A percentile compares a stretch with the other conserved stretches of the same genome.
These are phyloP conservation scores for Agrotis ipsilon DNA, from an alignment of 2,888 invertebrate species.

Conservation along the genomic window DNA sequence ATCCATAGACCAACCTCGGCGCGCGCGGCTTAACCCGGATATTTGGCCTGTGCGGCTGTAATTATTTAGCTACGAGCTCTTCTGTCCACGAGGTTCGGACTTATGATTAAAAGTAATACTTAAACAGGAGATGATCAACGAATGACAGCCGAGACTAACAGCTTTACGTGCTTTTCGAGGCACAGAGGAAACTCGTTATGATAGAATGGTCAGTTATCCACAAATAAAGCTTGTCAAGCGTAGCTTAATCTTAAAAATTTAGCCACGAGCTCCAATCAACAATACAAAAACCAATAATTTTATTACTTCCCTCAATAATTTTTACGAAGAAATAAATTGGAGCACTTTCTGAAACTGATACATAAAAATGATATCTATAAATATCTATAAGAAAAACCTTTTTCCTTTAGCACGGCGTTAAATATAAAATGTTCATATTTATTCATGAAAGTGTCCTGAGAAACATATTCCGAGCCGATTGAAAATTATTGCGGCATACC, in stretches of 20 bases:
- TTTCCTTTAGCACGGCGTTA: conserved; percentile 48
- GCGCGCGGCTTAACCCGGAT: too few relatives aligned
- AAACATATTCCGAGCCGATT: conserved; percentile 60
- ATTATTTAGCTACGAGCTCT: too few relatives aligned
- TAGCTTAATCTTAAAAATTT: not conserved
- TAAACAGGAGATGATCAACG: too few relatives aligned
- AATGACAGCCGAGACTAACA: too few relatives aligned
- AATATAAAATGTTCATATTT: conserved; percentile 60
- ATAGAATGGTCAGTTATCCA: not conserved
- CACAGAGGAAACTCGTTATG: too few relatives aligned
- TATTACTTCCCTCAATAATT: not conserved
- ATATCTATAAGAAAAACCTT: conserved; percentile 38
- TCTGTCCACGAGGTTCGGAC: too few relatives aligned
- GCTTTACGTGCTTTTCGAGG: too few relatives aligned
- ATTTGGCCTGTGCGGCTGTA: too few relatives aligned
- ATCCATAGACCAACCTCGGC: too few relatives aligned
- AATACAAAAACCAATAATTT: not conserved
- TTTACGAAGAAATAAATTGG: conserved; percentile 3
- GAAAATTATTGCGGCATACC: conserved; percentile 61
- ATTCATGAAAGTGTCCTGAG: conserved; percentile 56
- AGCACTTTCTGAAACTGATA: conserved; percentile 10
- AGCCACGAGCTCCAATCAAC: not conserved
- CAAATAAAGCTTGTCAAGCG: not conserved
- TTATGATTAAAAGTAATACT: too few relatives aligned
- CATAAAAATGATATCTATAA: conserved; percentile 38